Evolutionary conservation across 35 echinoderm and acorn worm genomes (phyloP).

Genomic region (Anneissia japonica): DNA sequence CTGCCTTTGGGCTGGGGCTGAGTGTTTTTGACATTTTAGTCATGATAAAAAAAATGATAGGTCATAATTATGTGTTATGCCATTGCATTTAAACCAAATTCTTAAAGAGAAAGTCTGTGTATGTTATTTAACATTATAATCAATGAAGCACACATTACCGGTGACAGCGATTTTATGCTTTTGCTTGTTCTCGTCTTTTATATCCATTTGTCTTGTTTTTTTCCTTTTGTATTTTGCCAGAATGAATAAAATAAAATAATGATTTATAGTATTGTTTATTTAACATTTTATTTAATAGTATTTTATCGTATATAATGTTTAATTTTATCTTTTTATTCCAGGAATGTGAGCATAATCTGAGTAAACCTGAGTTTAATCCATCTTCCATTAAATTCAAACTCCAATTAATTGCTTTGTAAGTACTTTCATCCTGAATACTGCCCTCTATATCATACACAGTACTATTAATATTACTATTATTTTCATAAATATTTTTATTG

Average conservation of each 20-base stretch:
- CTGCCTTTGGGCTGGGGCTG: no score
- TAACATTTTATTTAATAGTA: no score
- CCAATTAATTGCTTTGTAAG: constrained; percentile 93
- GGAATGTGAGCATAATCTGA: constrained; percentile 99
- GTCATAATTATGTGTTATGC: no score
- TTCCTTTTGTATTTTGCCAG: constrained; percentile 17
- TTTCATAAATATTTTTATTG: no score
- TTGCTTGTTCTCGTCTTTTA: not conserved
- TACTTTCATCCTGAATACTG: no score
- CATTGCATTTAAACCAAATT: no score
- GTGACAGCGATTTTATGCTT: not conserved
- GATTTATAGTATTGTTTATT: no score
- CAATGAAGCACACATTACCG: not conserved
- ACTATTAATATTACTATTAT: no score
- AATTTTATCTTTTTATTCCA: constrained; percentile 4
- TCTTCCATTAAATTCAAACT: constrained; percentile 99
- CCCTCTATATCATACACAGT: no score
- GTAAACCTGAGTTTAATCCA: constrained; percentile 96
- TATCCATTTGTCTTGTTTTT: not conserved
- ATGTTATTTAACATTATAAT: not conserved
- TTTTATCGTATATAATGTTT: not conserved
- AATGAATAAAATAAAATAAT: no score
- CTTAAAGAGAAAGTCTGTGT: not conserved
- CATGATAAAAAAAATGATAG: no score
- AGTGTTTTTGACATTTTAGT: no score